Conservation (phyloP, 2,888 invertebrate species). For the Nephrotoma guestfalica region DNA sequence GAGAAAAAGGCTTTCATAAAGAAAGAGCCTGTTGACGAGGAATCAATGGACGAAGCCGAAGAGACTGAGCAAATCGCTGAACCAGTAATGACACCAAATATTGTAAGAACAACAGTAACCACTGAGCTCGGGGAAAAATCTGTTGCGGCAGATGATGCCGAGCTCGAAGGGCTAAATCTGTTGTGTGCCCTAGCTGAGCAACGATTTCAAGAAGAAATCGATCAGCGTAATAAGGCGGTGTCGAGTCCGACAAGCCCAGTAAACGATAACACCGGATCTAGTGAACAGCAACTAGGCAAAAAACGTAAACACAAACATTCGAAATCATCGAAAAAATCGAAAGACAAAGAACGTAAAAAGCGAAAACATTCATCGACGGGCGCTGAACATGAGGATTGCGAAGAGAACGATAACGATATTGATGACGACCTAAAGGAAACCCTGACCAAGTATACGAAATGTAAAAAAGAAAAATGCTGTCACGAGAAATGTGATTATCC, state of each 20-base stretch:
- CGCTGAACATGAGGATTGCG: slow-evolving; percentile 8
- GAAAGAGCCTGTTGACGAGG: slow-evolving; percentile 19
- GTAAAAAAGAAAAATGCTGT: slow-evolving; percentile 12
- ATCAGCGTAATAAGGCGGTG: slow-evolving; percentile 27
- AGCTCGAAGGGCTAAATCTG: slow-evolving; percentile 52
- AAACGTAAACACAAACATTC: slow-evolving; percentile 33
- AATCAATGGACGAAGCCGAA: slow-evolving; percentile 13
- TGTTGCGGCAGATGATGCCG: slow-evolving; percentile 22
- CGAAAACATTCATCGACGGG: slow-evolving; percentile 15
- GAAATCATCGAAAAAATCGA: slow-evolving; percentile 30
- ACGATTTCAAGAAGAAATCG: slow-evolving; percentile 59
- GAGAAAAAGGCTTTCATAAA: slow-evolving; percentile 26
- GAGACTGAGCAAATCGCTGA: slow-evolving; percentile 33
- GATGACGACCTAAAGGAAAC: slow-evolving; percentile 18
- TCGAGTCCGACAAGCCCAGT: slow-evolving; percentile 15
- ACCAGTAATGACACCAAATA: slow-evolving; percentile 29
- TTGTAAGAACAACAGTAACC: slow-evolving; percentile 12
- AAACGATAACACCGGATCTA: neutral
- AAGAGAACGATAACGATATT: slow-evolving; percentile 30
- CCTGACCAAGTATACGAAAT: slow-evolving; percentile 19
- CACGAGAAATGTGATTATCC: slow-evolving; percentile 27
- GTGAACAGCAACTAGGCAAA: slow-evolving; percentile 11
- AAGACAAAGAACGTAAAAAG: slow-evolving; percentile 17
- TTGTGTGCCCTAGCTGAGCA: slow-evolving; percentile 76
- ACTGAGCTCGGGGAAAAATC: neutral